phyloP scores from a whole-genome alignment of 2,797 vertebrate genomes.

The Coccyzus lansbergi region DNA sequence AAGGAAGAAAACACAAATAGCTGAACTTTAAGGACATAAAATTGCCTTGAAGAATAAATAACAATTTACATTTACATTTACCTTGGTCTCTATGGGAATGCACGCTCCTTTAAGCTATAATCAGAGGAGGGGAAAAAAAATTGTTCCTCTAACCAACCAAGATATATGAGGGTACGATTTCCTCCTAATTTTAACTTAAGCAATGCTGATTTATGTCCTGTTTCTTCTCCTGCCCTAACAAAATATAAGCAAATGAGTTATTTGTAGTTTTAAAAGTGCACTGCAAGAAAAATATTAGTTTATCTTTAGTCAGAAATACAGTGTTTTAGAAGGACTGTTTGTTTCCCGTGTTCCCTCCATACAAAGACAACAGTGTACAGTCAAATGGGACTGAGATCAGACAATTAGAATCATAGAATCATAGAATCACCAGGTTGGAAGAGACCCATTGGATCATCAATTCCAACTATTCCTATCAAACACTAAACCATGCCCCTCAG shows the following conservation, averaged over 20 bases:
- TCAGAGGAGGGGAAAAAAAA: not conserved
- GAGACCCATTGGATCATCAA: no score
- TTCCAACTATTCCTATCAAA: no score
- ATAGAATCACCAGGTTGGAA: no score
- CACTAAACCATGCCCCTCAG: no score
- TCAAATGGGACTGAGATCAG: not conserved
- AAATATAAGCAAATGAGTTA: not conserved
- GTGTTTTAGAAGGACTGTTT: no score
- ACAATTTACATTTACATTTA: conserved; percentile 5
- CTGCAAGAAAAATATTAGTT: not conserved
- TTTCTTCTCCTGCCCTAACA: not conserved
- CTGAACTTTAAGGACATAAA: conserved; percentile 31
- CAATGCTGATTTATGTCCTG: not conserved
- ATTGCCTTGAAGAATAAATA: conserved; percentile 30
- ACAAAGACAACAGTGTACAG: not conserved
- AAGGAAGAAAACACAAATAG: conserved; percentile 27
- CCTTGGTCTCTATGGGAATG: not conserved
- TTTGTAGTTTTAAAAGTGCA: not conserved
- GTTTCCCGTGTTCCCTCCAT: no score
- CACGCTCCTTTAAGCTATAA: not conserved
- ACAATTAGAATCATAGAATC: no score
- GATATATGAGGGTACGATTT: not conserved
- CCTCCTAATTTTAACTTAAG: not conserved
- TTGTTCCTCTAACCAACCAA: not conserved
- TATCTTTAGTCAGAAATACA: no score